Evolutionary conservation across 1,140 invertebrate species (phyloP).

Genomic region (Zaprionus camerounensis): DNA sequence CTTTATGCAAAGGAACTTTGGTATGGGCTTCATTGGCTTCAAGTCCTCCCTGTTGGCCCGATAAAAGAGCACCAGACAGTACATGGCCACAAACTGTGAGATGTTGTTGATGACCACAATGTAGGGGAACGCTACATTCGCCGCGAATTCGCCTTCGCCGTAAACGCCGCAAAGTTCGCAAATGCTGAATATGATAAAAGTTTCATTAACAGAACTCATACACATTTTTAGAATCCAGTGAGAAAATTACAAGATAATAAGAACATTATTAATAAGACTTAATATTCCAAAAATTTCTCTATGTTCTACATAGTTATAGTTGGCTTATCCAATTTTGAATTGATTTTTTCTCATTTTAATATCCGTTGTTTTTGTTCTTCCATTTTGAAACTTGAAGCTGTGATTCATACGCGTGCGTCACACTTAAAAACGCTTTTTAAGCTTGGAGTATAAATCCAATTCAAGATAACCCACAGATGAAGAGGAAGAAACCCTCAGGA

Average conservation of each 20-base stretch:
- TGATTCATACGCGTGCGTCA: not conserved
- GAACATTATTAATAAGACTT: no score
- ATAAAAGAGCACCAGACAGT: conserved; percentile 97
- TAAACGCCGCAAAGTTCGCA: conserved; percentile 94
- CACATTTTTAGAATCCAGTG: no score
- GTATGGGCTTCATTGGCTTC: conserved; percentile 95
- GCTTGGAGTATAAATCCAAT: not conserved
- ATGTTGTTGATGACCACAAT: conserved; percentile 96
- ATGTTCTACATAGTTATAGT: no score
- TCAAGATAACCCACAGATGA: not conserved
- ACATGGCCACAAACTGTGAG: conserved; percentile 98
- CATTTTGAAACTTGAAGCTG: not conserved
- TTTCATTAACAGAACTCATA: not conserved
- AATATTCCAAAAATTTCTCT: no score
- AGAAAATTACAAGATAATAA: no score
- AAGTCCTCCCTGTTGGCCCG: conserved; percentile 93
- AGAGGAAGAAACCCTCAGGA: not conserved
- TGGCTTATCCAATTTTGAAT: not conserved
- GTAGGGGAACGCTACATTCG: conserved; percentile 94
- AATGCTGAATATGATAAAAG: conserved; percentile 86
- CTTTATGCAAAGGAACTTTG: conserved; percentile 99
- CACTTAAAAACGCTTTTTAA: not conserved
- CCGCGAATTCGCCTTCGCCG: conserved; percentile 94
- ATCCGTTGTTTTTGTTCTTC: not conserved
- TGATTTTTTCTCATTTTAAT: not conserved